Conservation (phyloP, 2,113 vertebrate genomes). For the Oreotrochilus melanogaster region DNA sequence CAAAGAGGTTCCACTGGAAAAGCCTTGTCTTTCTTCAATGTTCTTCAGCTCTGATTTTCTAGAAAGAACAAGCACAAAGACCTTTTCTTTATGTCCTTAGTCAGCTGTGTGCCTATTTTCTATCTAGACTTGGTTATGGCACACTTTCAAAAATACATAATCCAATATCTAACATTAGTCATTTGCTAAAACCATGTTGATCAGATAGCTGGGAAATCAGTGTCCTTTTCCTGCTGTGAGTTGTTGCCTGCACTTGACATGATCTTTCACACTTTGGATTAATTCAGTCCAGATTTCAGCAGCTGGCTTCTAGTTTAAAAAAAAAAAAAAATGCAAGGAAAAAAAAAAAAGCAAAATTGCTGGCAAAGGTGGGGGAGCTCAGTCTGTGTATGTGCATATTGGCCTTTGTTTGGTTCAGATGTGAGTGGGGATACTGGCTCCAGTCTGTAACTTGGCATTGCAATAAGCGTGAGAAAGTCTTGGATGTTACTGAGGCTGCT, state of each 20-base stretch:
- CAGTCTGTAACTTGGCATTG: neutral
- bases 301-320: neutral
- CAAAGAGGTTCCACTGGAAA: neutral
- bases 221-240: constrained; percentile 25
- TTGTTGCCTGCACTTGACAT: constrained; percentile 45
- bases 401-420: neutral
- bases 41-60: neutral
- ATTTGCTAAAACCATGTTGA: constrained; percentile 27
- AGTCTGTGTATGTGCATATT: neutral
- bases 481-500: neutral
- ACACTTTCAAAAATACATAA: constrained; percentile 40
- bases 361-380: neutral
- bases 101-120: neutral
- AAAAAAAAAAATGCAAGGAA: neutral
- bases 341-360: neutral
- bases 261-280: constrained; percentile 39
- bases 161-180: constrained; percentile 18
- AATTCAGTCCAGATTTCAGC: constrained; percentile 44
- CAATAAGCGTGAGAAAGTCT: neutral
- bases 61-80: neutral
- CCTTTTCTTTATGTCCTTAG: neutral
- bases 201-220: constrained; percentile 28
- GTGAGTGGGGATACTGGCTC: neutral
- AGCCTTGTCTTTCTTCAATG: neutral
- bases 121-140: neutral